Evolutionary conservation across 2,113 vertebrate species (phyloP).

Genomic region (Theristicus caerulescens): DNA sequence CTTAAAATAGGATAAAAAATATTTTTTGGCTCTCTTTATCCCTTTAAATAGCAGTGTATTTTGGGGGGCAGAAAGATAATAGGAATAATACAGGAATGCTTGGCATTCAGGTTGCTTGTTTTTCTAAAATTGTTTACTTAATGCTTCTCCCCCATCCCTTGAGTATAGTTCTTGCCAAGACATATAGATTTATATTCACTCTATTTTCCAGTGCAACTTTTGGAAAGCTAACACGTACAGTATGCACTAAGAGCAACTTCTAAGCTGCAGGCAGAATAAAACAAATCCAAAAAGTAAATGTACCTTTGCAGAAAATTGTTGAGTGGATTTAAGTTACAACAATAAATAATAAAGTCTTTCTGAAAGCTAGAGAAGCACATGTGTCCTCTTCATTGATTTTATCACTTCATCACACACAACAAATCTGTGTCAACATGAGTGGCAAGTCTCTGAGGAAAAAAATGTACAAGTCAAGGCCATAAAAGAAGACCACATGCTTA

Average conservation of each 20-base stretch:
- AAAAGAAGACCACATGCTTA: conserved; percentile 65
- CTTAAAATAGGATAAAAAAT: neutral
- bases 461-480: conserved; percentile 70
- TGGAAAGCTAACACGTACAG: neutral
- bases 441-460: conserved; percentile 71
- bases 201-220: conserved; percentile 37
- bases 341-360: conserved; percentile 65
- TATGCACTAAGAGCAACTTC: conserved; percentile 29
- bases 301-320: conserved; percentile 54
- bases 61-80: neutral
- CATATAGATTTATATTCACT: conserved; percentile 23
- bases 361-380: conserved; percentile 51
- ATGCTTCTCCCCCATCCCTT: neutral
- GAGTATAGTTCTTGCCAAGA: conserved; percentile 3
- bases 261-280: conserved; percentile 46
- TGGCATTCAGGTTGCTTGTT: neutral
- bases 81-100: neutral
- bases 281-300: conserved; percentile 59
- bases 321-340: conserved; percentile 59
- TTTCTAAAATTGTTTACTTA: conserved; percentile 34
- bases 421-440: conserved; percentile 77
- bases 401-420: conserved; percentile 72
- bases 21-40: neutral
- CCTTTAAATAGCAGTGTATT: neutral
- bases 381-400: conserved; percentile 73